A percentile compares a stretch with the other conserved stretches of the same genome.
Evolutionary conservation across 2,888 invertebrate genomes (phyloP).

Genomic region (Himalopsyche anomala): DNA sequence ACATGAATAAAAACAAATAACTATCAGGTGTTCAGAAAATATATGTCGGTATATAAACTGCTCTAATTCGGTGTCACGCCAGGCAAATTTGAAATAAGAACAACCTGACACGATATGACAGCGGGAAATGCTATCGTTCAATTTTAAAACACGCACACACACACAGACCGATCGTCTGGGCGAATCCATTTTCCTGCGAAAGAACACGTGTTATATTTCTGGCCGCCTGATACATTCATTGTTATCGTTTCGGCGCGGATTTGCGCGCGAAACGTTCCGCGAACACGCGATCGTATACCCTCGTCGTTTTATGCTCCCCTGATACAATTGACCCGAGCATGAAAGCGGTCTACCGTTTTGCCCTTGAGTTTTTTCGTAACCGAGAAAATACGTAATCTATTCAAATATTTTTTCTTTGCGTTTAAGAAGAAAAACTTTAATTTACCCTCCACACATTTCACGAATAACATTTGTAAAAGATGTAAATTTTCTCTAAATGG

Average conservation of each 20-base stretch:
- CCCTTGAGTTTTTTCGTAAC: neutral
- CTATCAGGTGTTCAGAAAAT: neutral
- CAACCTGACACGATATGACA: constrained; percentile 8
- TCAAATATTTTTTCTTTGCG: too few relatives aligned
- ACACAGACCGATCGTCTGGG: constrained; percentile 12
- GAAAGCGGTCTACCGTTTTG: constrained; percentile 25
- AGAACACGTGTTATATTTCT: constrained; percentile 35
- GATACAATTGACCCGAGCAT: constrained; percentile 54
- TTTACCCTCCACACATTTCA: too few relatives aligned
- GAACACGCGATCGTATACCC: constrained; percentile 51
- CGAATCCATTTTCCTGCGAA: constrained; percentile 29
- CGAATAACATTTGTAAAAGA: too few relatives aligned
- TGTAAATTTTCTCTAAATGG: too few relatives aligned
- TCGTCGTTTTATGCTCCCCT: constrained; percentile 46
- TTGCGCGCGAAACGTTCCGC: neutral
- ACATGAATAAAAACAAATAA: neutral
- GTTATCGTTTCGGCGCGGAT: constrained; percentile 27
- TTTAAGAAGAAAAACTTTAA: too few relatives aligned
- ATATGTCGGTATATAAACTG: neutral
- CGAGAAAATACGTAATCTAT: too few relatives aligned
- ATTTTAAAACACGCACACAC: constrained; percentile 37
- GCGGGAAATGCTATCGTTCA: constrained; percentile 6
- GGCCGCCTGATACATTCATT: constrained; percentile 47
- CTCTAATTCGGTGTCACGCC: neutral
- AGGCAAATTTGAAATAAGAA: constrained; percentile 3